Conservation (phyloP, 2,888 invertebrate genomes). For the Aricia artaxerxes region DNA sequence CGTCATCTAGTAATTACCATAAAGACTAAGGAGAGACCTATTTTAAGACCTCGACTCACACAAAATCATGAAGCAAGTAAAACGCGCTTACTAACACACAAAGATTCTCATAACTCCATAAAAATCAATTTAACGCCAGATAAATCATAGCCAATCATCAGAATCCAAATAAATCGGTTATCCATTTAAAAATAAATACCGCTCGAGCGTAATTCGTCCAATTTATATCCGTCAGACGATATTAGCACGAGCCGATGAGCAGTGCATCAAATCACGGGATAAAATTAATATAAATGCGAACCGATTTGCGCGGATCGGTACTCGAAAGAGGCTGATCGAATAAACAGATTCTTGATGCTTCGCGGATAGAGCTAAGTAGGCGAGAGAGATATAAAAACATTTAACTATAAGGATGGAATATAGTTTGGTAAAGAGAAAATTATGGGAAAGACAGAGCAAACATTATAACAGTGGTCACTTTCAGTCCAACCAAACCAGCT, state of each 20-base stretch:
- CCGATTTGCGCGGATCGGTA: constrained; percentile 28
- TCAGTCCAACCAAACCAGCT: no score
- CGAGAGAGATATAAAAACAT: not conserved
- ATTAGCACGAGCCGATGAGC: constrained; percentile 38
- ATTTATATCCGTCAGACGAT: constrained; percentile 39
- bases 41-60: no score
- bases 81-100: not conserved
- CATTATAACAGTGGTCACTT: no score
- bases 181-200: constrained; percentile 25
- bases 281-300: constrained; percentile 34
- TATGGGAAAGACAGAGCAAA: no score
- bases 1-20: no score
- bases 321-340: constrained; percentile 18
- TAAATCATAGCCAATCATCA: constrained; percentile 4
- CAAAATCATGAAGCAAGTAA: no score
- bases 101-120: not conserved
- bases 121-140: constrained; percentile 7
- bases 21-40: no score
- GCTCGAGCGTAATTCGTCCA: constrained; percentile 29
- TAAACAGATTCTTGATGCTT: constrained; percentile 18
- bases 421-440: no score
- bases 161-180: constrained; percentile 7
- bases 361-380: not conserved
- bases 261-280: constrained; percentile 32
- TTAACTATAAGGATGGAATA: no score